Evolutionary conservation across 2,888 invertebrate genomes (phyloP), one percentile per base, ranked within the genome.

Genomic region (Melieria crassipennis): DNA sequence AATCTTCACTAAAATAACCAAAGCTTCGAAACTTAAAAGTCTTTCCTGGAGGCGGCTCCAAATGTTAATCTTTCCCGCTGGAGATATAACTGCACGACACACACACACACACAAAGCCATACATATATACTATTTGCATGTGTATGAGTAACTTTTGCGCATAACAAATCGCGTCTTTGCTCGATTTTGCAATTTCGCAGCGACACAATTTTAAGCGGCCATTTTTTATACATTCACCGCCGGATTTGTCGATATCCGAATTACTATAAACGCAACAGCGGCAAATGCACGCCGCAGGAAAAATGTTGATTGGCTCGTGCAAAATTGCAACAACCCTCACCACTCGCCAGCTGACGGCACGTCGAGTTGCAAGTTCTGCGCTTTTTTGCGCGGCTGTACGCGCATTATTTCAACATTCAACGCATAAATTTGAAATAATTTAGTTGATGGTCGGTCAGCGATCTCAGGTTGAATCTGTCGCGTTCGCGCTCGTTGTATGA

Each of bases 381-480:
- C 55, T 47, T 63, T 64, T 6, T 48, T 50, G 48, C 13, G 43
- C 4, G 3, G 7, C 16, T 42, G 13, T 4, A 52, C 43, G 60
- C 47, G 11, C 30, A 30, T 67, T 65, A 61, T 62, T 70, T 65
- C 74, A 55, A 74, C 67, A 74, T 56, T 16, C 1, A 55, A 9
- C 16, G 72, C 11, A 74, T 75, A 75, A 73, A 73, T 75, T 73
- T 72, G 62, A 65, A 75, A 61, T 43, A 11, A 70, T 73, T 73
- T 70, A 50, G 57, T 66, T 67, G 75, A 73, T 70, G 73, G 73
- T 61, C 75, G 72, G 72, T 72, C 73, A 70, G 56, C 50, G 75
- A 72, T 71, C 72, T 68, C 60, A 48, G 13, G 65, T 65, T 57
- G 60, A 16, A 13, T 13, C 48, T 10, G 55, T 46, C 13, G 43